Evolutionary conservation across 1,140 invertebrate species (phyloP).

Genomic region (Andrena cerasifolii): DNA sequence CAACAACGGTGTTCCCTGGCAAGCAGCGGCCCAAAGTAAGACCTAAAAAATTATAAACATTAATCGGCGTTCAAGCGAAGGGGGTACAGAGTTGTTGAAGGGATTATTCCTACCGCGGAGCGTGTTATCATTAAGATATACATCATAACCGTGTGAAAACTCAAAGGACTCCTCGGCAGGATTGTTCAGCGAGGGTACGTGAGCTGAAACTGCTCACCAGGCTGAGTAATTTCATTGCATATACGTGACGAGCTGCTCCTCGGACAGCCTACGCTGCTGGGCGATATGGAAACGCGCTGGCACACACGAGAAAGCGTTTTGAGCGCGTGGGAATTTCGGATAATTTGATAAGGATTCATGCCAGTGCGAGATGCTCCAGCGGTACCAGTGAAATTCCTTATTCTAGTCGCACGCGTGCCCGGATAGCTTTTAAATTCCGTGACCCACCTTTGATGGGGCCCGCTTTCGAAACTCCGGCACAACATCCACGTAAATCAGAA

Average conservation of each 20-base stretch:
- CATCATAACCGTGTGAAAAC: conserved; percentile 67
- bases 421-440: conserved; percentile 60
- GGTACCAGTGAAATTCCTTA: conserved; percentile 53
- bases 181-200: conserved; percentile 55
- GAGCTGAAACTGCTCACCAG: conserved; percentile 59
- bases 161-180: conserved; percentile 25
- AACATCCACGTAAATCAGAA: conserved; percentile 53
- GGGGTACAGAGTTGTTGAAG: not conserved
- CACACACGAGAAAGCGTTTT: not conserved
- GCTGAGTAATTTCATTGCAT: conserved; percentile 60
- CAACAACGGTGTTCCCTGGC: not conserved
- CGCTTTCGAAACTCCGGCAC: conserved; percentile 44
- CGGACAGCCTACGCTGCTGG: conserved; percentile 15
- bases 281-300: not conserved
- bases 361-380: conserved; percentile 32
- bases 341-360: conserved; percentile 66
- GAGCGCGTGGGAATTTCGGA: conserved; percentile 63
- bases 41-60: not conserved
- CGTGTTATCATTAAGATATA: conserved; percentile 58
- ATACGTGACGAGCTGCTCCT: conserved; percentile 54
- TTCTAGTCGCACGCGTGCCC: conserved; percentile 53
- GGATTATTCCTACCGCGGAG: conserved; percentile 3
- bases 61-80: not conserved
- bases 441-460: conserved; percentile 51
- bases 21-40: not conserved